Base-by-base conservation (phyloP, 2,797 vertebrate genomes). In the Melanotaenia pygmaea region DNA sequence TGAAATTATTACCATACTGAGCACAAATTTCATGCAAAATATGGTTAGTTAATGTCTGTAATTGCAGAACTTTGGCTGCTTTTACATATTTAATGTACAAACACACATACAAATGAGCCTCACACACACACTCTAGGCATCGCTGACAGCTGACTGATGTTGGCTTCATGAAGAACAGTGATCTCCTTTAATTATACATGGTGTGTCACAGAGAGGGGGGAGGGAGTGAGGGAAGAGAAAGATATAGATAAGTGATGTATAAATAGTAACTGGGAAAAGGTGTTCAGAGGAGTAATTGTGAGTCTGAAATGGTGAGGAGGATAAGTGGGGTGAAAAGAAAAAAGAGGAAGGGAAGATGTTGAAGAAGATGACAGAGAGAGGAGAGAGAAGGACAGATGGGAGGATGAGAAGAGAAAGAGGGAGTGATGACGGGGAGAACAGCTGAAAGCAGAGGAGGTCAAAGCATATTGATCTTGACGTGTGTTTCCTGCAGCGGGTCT, bases 131-230 rank as follows among this genome's bases (percentile, higher is more conserved):
- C 26, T 64, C 12, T 58, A 68, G 7, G 80, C 82, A 84, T 91
- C 75, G 2, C 83, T 88, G 88, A 84, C 89, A 90, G 80, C 78
- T 87, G 88, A 94, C 73, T 84, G 86, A 92, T 92, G 91, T 85
- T 72, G 76, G 85, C 74, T 77, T 82, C 82, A 81, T 84, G 87
- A 87, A 87, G 90, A 88, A 88, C 86, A 91, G 88, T 88, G 88
- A 94, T 94, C 90, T 65, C 64, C 69, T 60, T 94, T 89, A 94
- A 94, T 94, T 92, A 94, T 91, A 91, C 89, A 95, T 91, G 89
- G 87, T 47, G 67, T 89, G 87, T 90, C 89, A 93, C 87, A 74
- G 86, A 92, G 85, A 88, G 79, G 80, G 51, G 70, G 61, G 64
- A 28, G 66, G 32, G 26, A 45, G 28, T 14, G 57, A 28, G 35